Base-by-base conservation (phyloP, 2,797 vertebrate species). In the Nyctalus aviator region DNA sequence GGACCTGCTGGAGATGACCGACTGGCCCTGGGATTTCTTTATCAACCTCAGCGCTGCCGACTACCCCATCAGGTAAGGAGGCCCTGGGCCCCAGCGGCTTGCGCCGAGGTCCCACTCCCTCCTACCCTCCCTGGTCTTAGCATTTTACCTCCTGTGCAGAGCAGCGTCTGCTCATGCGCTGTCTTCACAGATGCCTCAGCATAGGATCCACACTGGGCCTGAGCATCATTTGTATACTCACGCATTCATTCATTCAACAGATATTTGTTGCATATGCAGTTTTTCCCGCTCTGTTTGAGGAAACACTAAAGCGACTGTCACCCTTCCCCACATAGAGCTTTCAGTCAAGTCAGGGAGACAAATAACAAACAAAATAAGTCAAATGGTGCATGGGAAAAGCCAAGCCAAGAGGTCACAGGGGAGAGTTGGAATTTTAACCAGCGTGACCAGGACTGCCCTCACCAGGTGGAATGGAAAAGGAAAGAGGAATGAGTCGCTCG, bases 21-120 rank as follows among this genome's bases (percentile, higher is more conserved):
- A 99, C 98, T 99, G 99, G 99, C 98, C 98, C 66, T 99, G 99
- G 99, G 99, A 99, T 97, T 99, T 99, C 98, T 99, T 99, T 98
- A 99, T 99, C 97, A 99, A 99, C 98, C 99, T 99, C 97, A 99
- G 99, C 15, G 99, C 99, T 8, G 99, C 99, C 0, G 99, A 99
- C 98, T 99, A 99, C 95, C 99, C 99, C 6, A 99, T 99, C 98
- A 99, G 99, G 99, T 99, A 98, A 97, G 94, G 2, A 0, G 0
- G 41, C 10, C 0, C 1, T 10, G 0, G 5, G 48, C 44, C 48
- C 69, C 1, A 1, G 37, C 21, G 12, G 14, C 71, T 53, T 10
- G 11, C 10, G 2, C 23, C 17, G 1, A 27, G 23, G 37, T 23
- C 57, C 37, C 20, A 12, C 62, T 23, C 55, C 37, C 4, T 1